phyloP scores from a whole-genome alignment of 2,797 vertebrate species.

The Parauchenoglanis ngamensis region DNA sequence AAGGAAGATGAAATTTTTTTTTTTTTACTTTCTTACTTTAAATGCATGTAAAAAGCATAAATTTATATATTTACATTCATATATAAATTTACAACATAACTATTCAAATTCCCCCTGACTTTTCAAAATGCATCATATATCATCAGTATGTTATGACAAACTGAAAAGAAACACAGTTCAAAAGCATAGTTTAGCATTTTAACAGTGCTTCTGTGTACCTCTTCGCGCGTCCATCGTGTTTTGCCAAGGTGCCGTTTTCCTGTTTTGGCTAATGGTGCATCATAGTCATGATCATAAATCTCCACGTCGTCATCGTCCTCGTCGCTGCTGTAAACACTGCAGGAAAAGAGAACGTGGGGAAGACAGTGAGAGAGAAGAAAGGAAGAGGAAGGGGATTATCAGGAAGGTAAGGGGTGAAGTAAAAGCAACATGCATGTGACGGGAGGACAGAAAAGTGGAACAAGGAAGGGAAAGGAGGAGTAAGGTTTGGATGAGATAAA shows the following conservation, averaged over 20 bases:
- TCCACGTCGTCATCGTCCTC: constrained; percentile 97
- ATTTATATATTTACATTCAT: neutral
- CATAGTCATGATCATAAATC: constrained; percentile 97
- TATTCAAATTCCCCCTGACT: neutral
- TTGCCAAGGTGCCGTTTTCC: constrained; percentile 96
- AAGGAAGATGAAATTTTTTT: neutral
- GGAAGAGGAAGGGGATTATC: neutral
- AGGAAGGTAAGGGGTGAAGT: no score
- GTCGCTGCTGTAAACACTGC: constrained; percentile 96
- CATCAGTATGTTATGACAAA: neutral
- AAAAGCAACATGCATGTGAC: neutral
- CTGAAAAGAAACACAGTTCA: neutral
- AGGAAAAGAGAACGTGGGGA: neutral
- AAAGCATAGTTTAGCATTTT: neutral
- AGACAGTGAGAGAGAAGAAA: neutral
- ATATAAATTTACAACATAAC: neutral
- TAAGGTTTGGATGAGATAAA: neutral
- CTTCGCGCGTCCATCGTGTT: constrained; percentile 97
- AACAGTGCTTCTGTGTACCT: constrained; percentile 77
- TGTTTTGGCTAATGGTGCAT: constrained; percentile 87
- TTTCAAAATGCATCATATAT: neutral
- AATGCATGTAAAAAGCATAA: neutral
- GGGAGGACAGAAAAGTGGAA: neutral
- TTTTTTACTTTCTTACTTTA: no score
- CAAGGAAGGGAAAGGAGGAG: neutral